These are phyloP conservation scores for Lasioglossum albipes DNA, from an alignment of 1,140 invertebrate genomes.

Conservation along the genomic window DNA sequence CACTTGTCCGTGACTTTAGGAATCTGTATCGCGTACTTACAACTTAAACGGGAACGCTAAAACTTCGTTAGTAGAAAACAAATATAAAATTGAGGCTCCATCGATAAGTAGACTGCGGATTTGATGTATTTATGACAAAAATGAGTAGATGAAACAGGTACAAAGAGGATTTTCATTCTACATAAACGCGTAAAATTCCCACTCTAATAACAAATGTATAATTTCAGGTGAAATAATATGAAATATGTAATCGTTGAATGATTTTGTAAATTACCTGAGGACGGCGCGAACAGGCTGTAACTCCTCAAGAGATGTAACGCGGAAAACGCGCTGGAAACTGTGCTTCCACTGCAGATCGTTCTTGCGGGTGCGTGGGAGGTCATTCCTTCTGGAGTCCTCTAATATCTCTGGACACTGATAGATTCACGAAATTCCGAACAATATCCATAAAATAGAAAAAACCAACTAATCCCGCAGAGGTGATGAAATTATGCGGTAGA, in stretches of 20 bases:
- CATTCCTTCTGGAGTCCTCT: slow-evolving; percentile 40
- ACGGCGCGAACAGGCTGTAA: slow-evolving; percentile 66
- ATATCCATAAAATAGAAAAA: not conserved
- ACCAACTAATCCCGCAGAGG: not conserved
- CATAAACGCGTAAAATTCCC: too few relatives aligned
- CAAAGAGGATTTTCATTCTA: too few relatives aligned
- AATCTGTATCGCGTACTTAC: not conserved
- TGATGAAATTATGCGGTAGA: not conserved
- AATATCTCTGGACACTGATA: not conserved
- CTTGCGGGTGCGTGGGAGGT: slow-evolving; percentile 58
- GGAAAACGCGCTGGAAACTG: slow-evolving; percentile 64
- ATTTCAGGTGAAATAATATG: not conserved
- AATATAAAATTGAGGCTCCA: not conserved
- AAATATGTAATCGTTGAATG: not conserved
- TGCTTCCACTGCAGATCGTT: slow-evolving; percentile 52
- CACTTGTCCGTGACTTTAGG: slow-evolving; percentile 29
- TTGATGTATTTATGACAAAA: too few relatives aligned
- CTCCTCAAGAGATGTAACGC: slow-evolving; percentile 70
- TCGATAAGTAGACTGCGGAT: too few relatives aligned
- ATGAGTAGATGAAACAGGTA: too few relatives aligned
- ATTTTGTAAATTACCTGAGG: slow-evolving; percentile 58
- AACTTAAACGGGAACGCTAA: not conserved
- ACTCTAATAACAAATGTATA: not conserved
- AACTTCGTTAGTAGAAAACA: not conserved
- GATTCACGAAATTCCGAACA: not conserved